These are phyloP conservation scores for Zaprionus lachaisei DNA, from an alignment of 1,140 invertebrate genomes.

Conservation along the genomic window DNA sequence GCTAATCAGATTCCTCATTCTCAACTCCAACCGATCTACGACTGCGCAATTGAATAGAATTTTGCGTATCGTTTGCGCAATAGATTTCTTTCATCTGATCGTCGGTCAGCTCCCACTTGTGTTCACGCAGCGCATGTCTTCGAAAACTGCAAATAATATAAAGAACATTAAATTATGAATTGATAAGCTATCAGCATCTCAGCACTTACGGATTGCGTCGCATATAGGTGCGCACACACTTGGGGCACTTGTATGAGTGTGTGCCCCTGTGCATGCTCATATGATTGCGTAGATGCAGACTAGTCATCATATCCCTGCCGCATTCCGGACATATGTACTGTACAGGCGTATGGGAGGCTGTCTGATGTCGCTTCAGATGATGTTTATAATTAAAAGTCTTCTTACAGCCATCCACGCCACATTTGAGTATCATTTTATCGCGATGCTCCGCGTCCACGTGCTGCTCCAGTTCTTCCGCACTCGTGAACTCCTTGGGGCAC, in stretches of 20 bases:
- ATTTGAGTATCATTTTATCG: constrained; percentile 38
- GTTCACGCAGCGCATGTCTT: constrained; percentile 49
- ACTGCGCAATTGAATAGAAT: background rate
- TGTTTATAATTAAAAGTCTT: constrained; percentile 73
- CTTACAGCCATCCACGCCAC: constrained; percentile 49
- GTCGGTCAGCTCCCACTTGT: constrained; percentile 51
- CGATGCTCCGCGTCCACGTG: constrained; percentile 48
- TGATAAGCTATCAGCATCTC: background rate
- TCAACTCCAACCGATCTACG: constrained; percentile 3
- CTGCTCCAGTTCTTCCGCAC: constrained; percentile 46
- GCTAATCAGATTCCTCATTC: constrained; percentile 23
- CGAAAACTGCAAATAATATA: constrained; percentile 44
- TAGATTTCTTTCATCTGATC: constrained; percentile 46
- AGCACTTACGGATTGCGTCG: constrained; percentile 58
- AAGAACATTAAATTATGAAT: background rate
- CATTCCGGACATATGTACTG: constrained; percentile 56
- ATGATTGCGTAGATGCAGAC: constrained; percentile 47
- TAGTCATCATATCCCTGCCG: constrained; percentile 43
- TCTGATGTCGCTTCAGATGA: constrained; percentile 73
- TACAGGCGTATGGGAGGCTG: constrained; percentile 48
- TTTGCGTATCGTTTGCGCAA: background rate
- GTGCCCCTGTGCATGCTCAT: constrained; percentile 45
- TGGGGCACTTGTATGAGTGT: constrained; percentile 57
- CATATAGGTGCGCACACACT: constrained; percentile 60
- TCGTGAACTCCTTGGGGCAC: constrained; percentile 52